A percentile compares a stretch with the other conserved stretches of the same genome.
These are phyloP conservation scores for Scomber japonicus DNA, from an alignment of 2,113 vertebrate species.

Conservation along the genomic window DNA sequence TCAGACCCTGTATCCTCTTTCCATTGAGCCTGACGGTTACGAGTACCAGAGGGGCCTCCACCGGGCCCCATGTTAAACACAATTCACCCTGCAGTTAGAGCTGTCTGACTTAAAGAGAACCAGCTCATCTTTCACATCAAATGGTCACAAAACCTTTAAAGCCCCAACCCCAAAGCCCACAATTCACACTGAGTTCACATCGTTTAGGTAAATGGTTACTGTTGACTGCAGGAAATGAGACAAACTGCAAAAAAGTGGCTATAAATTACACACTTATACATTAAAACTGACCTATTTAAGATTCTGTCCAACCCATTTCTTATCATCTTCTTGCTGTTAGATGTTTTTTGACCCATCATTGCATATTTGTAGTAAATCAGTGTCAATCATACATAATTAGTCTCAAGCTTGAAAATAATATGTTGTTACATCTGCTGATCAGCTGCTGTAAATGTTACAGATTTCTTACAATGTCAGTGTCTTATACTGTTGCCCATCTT, in stretches of 20 bases:
- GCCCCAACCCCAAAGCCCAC: neutral
- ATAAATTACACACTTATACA: neutral
- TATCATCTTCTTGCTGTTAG: neutral
- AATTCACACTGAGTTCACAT: slow-evolving; percentile 39
- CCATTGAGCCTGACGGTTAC: slow-evolving; percentile 54
- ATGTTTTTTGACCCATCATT: neutral
- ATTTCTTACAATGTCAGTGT: neutral
- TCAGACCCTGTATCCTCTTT: slow-evolving; percentile 79
- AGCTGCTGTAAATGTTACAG: neutral
- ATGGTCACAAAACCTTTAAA: neutral
- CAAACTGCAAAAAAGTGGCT: neutral
- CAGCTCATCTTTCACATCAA: slow-evolving; percentile 71
- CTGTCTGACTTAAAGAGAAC: slow-evolving; percentile 54
- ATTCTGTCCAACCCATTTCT: neutral
- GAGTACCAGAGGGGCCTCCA: slow-evolving; percentile 53
- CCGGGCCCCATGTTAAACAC: slow-evolving; percentile 71
- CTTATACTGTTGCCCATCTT: too few species aligned
- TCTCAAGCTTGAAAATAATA: neutral
- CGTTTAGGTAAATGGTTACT: slow-evolving; percentile 12
- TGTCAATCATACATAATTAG: slow-evolving; percentile 4
- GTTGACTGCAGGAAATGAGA: neutral
- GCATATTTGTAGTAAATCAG: neutral
- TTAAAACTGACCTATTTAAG: neutral
- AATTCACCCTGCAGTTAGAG: slow-evolving; percentile 72
- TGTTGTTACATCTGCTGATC: slow-evolving; percentile 13